Evolutionary conservation across 2,113 vertebrate species (phyloP), one percentile per base, ranked within the genome.

Genomic region (Sinocyclocheilus anophthalmus): DNA sequence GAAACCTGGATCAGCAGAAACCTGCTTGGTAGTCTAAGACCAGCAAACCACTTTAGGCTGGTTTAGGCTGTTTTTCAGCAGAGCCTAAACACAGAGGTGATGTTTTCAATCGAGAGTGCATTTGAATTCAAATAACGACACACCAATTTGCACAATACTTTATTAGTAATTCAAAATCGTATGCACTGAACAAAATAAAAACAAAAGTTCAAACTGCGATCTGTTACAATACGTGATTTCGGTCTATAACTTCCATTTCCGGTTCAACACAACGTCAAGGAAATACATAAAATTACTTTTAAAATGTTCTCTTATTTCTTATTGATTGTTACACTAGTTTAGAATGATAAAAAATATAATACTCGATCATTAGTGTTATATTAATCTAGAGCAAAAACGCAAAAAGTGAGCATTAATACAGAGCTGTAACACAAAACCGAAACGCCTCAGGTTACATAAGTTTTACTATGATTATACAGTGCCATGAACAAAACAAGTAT

Each of bases 341-440:
- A 89, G 88, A 90, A 79, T 87, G 24, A 72, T 88, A 87, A 86
- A 30, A 84, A 83, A 82, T 77, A 87, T 88, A 90, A 88, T 84
- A 88, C 77, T 85, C 76, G 26, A 81, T 55, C 26, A 65, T 82
- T 85, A 26, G 42, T 48, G 84, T 89, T 88, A 85, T 83, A 84
- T 81, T 86, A 65, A 79, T 84, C 55, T 83, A 72, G 30, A 84
- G 85, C 67, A 78, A 86, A 85, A 90, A 80, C 50, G 77, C 57
- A 70, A 82, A 83, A 89, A 67, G 61, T 72, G 81, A 81, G 85
- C 80, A 69, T 79, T 80, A 76, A 84, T 78, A 78, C 65, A 85
- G 84, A 84, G 88, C 75, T 87, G 63, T 72, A 84, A 85, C 84
- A 86, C 81, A 87, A 75, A 88, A 84, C 45, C 69, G 55, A 87